These are phyloP conservation scores for Rhorus exstirpatorius DNA, from an alignment of 2,888 invertebrate genomes.

Conservation along the genomic window DNA sequence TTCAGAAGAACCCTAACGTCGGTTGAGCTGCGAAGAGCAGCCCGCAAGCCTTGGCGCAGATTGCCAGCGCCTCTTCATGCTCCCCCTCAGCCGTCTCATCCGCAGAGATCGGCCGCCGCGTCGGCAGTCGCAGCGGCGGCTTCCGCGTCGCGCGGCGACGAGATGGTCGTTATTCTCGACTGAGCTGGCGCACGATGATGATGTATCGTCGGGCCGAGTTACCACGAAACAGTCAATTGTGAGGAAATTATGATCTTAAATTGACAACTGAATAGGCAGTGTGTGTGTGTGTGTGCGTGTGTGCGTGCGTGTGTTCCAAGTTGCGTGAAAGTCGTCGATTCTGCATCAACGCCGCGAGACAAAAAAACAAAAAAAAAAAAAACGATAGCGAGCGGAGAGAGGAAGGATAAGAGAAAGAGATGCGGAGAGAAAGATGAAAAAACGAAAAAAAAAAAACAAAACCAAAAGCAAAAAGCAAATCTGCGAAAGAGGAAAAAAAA, in stretches of 20 bases:
- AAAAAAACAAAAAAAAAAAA: too few species aligned
- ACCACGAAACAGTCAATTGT: constrained; percentile 70
- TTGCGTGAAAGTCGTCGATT: constrained; percentile 62
- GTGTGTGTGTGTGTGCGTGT: constrained; percentile 55
- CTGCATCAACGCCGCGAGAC: constrained; percentile 46
- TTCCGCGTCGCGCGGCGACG: constrained; percentile 81
- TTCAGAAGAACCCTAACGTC: constrained; percentile 93
- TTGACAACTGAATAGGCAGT: constrained; percentile 72
- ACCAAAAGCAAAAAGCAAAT: constrained; percentile 7
- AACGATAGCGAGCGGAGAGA: too few species aligned
- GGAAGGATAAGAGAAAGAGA: constrained; percentile 28
- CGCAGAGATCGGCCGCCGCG: constrained; percentile 79
- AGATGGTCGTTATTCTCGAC: constrained; percentile 86
- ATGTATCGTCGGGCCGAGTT: constrained; percentile 64
- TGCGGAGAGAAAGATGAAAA: constrained; percentile 31
- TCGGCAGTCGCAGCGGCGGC: constrained; percentile 41
- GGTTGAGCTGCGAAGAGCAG: constrained; percentile 93
- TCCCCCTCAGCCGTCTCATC: constrained; percentile 78
- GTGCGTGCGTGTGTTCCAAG: constrained; percentile 66
- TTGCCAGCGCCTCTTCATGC: constrained; percentile 84
- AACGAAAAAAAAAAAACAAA: constrained; percentile 15
- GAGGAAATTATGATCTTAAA: constrained; percentile 69
- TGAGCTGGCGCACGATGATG: constrained; percentile 79
- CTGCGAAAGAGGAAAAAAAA: constrained; percentile 5
- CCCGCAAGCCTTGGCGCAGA: constrained; percentile 94